Evolutionary conservation across 2,888 invertebrate genomes (phyloP).

Genomic region (Listrodromus nycthemerus): DNA sequence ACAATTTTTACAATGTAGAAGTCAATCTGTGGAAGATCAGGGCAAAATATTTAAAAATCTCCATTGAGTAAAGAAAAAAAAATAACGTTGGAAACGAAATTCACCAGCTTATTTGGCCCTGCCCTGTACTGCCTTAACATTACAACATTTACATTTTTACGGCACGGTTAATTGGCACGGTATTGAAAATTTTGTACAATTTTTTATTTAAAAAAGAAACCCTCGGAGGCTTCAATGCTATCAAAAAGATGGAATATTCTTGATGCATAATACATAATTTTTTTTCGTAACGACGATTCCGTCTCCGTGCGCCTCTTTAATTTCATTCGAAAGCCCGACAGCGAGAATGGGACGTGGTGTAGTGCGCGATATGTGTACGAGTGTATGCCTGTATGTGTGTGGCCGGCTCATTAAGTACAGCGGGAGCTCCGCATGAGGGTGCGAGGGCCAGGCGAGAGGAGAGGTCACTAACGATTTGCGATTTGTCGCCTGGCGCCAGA

Average conservation of each 20-base stretch:
- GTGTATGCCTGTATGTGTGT: slow-evolving; percentile 37
- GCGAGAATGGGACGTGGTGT: slow-evolving; percentile 19
- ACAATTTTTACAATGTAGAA: background rate
- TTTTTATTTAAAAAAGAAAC: background rate
- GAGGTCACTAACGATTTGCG: slow-evolving; percentile 65
- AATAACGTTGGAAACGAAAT: too few relatives aligned
- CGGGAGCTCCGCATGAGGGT: slow-evolving; percentile 20
- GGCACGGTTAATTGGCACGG: too few relatives aligned
- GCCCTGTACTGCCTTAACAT: too few relatives aligned
- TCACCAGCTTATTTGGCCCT: too few relatives aligned
- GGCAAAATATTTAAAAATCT: background rate
- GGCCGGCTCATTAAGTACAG: slow-evolving; percentile 60
- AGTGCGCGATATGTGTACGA: slow-evolving; percentile 12
- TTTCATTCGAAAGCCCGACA: slow-evolving; percentile 44
- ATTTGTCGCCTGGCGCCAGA: slow-evolving; percentile 65
- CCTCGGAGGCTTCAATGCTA: background rate
- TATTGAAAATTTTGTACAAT: background rate
- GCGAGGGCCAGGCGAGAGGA: slow-evolving; percentile 26
- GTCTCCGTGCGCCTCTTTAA: slow-evolving; percentile 26
- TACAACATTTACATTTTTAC: too few relatives aligned
- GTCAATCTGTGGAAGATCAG: background rate
- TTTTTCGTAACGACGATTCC: slow-evolving; percentile 23
- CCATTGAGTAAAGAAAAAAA: too few relatives aligned
- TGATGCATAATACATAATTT: background rate
- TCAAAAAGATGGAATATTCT: slow-evolving; percentile 40